Conservation (phyloP, 2,888 invertebrate genomes). For the Hirtodrosophila duncani region DNA sequence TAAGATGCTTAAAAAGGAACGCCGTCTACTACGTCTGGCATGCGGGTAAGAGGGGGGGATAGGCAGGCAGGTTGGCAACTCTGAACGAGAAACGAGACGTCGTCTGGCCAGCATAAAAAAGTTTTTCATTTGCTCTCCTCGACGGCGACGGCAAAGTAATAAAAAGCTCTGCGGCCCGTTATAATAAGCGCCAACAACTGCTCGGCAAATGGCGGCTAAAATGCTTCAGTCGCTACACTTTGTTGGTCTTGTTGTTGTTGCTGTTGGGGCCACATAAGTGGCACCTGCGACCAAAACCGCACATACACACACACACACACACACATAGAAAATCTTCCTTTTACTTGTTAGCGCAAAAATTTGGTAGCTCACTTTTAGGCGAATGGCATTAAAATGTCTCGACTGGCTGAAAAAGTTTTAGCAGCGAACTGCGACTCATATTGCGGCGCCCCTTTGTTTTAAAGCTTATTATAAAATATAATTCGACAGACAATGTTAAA, state of each 20-base stretch:
- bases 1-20: conserved; percentile 63
- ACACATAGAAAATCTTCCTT: conserved; percentile 4
- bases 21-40: conserved; percentile 44
- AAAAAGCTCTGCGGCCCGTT: conserved; percentile 46
- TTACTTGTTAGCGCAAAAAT: conserved; percentile 3
- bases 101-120: conserved; percentile 56
- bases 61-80: conserved; percentile 1
- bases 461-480: conserved; percentile 64
- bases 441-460: conserved; percentile 6
- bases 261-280: conserved; percentile 57
- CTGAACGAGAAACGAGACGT: conserved; percentile 2
- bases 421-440: no score
- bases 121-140: conserved; percentile 40
- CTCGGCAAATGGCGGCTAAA: conserved; percentile 1
- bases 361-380: conserved; percentile 12
- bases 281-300: conserved; percentile 62
- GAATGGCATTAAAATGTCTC: conserved; percentile 22
- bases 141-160: conserved; percentile 32
- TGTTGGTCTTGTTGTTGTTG: conserved; percentile 18
- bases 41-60: neutral
- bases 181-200: conserved; percentile 37
- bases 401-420: no score
- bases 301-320: conserved; percentile 18
- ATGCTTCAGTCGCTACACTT: neutral
- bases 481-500: conserved; percentile 60